Evolutionary conservation across 2,113 vertebrate species (phyloP), one percentile per base, ranked within the genome.

Genomic region (Pluvianellus socialis): DNA sequence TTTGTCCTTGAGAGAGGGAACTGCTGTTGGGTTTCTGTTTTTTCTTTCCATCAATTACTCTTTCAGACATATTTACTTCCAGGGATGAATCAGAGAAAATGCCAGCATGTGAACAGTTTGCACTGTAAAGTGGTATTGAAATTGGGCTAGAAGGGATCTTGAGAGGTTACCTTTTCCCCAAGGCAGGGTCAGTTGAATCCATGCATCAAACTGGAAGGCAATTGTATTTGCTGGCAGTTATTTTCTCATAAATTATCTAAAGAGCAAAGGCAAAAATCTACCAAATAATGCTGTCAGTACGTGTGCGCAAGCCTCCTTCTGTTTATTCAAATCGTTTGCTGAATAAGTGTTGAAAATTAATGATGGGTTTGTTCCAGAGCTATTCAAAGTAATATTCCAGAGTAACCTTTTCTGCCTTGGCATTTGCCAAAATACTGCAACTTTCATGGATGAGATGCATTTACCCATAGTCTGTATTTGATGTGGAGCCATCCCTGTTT

Each of bases 281-380:
- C 45, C 30, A 55, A 87, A 84, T 95, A 71, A 67, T 33, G 6
- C 76, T 90, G 70, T 85, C 92, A 70, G 74, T 42, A 40, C 61
- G 47, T 50, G 42, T 89, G 68, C 7, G 12, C 2, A 44, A 91
- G 58, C 58, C 40, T 76, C 58, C 44, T 53, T 66, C 49, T 28
- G 53, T 81, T 97, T 79, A 88, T 93, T 90, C 53, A 90, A 85
- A 90, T 85, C 0, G 1, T 73, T 95, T 94, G 81, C 79, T 88
- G 66, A 92, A 11, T 96, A 91, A 88, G 38, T 91, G 87, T 82
- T 79, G 90, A 79, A 92, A 95, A 95, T 93, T 75, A 90, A 49
- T 86, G 74, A 63, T 96, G 93, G 77, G 53, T 76, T 95, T 90
- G 49, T 94, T 95, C 92, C 87, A 92, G 93, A 93, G 53, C 85